Percentiles rank a stretch among this genome's conserved stretches.
Conservation (phyloP, 2,888 invertebrate genomes). For the Polydrusus pterygomalis region DNA sequence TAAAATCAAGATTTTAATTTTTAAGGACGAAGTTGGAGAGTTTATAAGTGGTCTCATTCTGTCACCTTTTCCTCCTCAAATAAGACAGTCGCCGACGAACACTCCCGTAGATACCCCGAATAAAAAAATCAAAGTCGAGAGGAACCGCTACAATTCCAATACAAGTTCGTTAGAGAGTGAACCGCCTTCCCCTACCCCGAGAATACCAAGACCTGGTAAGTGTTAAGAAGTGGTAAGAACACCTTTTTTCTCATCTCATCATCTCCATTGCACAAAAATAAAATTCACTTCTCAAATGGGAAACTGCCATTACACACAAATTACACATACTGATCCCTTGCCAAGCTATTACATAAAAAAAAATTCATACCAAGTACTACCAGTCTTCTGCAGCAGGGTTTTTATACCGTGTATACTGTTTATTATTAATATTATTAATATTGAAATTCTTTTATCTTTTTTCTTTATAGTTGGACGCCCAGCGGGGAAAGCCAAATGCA, state of each 20-base stretch:
- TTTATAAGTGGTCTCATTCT: slow-evolving; percentile 77
- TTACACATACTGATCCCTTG: too few species aligned
- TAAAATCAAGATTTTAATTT: slow-evolving; percentile 36
- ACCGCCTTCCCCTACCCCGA: slow-evolving; percentile 73
- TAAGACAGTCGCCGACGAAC: slow-evolving; percentile 69
- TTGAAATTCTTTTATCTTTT: too few species aligned
- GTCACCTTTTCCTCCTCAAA: slow-evolving; percentile 76
- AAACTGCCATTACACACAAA: too few species aligned
- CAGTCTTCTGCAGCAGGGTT: too few species aligned
- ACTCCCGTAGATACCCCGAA: slow-evolving; percentile 63
- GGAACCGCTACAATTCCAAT: slow-evolving; percentile 74
- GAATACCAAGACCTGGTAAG: slow-evolving; percentile 69
- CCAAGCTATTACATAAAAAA: too few species aligned
- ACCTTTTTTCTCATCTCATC: too few species aligned
- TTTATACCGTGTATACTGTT: too few species aligned
- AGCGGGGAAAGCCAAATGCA: slow-evolving; percentile 67
- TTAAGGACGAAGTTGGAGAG: slow-evolving; percentile 79
- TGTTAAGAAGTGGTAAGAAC: not conserved
- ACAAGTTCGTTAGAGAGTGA: slow-evolving; percentile 73
- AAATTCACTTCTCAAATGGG: too few species aligned
- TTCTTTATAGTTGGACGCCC: slow-evolving; percentile 73
- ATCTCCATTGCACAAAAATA: too few species aligned
- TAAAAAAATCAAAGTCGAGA: slow-evolving; percentile 66
- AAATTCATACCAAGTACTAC: too few species aligned
- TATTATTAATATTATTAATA: too few species aligned